Evolutionary conservation across 2,888 invertebrate genomes (phyloP).

Genomic region (Allacma fusca): DNA sequence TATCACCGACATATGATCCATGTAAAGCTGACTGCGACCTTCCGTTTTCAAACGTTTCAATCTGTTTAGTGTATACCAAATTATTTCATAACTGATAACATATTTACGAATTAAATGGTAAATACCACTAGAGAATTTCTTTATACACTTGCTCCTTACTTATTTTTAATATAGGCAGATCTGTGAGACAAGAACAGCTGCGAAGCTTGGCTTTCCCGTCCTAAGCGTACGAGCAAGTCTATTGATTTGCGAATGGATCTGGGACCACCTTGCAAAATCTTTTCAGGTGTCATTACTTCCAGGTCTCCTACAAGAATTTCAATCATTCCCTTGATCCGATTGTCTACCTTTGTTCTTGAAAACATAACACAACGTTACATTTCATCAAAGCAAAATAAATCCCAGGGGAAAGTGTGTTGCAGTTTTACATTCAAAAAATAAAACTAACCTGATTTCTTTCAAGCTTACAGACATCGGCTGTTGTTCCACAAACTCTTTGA

Average conservation of each 20-base stretch:
- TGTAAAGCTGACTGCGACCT: conserved; percentile 81
- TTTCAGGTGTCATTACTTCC: conserved; percentile 82
- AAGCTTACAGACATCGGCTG: conserved; percentile 64
- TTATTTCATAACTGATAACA: too few species aligned
- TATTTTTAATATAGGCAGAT: conserved; percentile 65
- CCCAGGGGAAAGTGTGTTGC: too few species aligned
- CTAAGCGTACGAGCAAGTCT: conserved; percentile 80
- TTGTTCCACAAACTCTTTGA: conserved; percentile 57
- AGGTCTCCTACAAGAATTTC: conserved; percentile 88
- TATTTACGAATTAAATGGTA: too few species aligned
- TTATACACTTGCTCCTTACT: too few species aligned
- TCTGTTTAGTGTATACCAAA: too few species aligned
- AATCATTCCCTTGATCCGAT: conserved; percentile 78
- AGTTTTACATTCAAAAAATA: too few species aligned
- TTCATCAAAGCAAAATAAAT: too few species aligned
- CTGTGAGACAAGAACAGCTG: conserved; percentile 67
- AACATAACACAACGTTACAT: conserved; percentile 39
- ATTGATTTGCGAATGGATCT: conserved; percentile 85
- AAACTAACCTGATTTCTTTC: conserved; percentile 66
- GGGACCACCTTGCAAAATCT: conserved; percentile 88
- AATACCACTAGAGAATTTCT: too few species aligned
- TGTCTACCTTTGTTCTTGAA: conserved; percentile 70
- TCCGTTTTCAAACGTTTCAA: conserved; percentile 83
- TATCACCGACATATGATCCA: conserved; percentile 80
- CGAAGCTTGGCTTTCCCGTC: conserved; percentile 71